These are phyloP conservation scores for Cheilosia vernalis DNA, from an alignment of 2,888 invertebrate species.

Conservation along the genomic window DNA sequence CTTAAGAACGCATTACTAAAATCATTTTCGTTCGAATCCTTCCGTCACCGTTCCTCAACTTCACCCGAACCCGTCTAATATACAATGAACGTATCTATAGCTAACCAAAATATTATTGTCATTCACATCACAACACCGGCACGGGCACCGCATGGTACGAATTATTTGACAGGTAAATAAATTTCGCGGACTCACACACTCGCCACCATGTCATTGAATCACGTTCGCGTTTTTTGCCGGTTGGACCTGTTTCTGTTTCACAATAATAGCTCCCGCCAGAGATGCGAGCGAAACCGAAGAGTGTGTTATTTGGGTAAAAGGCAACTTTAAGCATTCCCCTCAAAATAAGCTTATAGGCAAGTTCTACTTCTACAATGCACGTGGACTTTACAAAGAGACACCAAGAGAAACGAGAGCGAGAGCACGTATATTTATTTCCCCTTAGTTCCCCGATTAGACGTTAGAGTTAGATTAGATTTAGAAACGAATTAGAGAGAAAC, in stretches of 20 bases:
- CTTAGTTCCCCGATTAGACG: not conserved
- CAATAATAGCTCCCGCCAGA: constrained; percentile 24
- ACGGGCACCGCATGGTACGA: constrained; percentile 74
- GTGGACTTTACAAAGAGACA: not conserved
- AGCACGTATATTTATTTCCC: constrained; percentile 7
- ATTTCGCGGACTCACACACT: constrained; percentile 19
- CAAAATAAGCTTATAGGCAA: constrained; percentile 3
- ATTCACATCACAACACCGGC: constrained; percentile 66
- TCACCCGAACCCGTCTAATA: not conserved
- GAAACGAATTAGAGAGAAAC: constrained; percentile 19
- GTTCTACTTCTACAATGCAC: not conserved
- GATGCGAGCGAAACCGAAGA: constrained; percentile 8
- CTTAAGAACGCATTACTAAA: constrained; percentile 2
- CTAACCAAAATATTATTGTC: constrained; percentile 30
- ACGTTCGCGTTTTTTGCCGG: constrained; percentile 27
- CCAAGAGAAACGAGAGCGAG: constrained; percentile 5
- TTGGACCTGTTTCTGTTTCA: constrained; percentile 53
- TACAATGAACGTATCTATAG: not conserved
- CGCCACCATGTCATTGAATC: constrained; percentile 7
- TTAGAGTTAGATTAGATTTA: not conserved
- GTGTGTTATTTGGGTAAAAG: constrained; percentile 33
- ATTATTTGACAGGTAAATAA: constrained; percentile 57
- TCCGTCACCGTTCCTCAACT: not conserved
- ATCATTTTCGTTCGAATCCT: constrained; percentile 27
- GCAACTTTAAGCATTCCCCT: constrained; percentile 1